A percentile compares a stretch with the other conserved stretches of the same genome.
Conservation (phyloP, 1,140 invertebrate species). For the Lamellibrachia luymesi region DNA sequence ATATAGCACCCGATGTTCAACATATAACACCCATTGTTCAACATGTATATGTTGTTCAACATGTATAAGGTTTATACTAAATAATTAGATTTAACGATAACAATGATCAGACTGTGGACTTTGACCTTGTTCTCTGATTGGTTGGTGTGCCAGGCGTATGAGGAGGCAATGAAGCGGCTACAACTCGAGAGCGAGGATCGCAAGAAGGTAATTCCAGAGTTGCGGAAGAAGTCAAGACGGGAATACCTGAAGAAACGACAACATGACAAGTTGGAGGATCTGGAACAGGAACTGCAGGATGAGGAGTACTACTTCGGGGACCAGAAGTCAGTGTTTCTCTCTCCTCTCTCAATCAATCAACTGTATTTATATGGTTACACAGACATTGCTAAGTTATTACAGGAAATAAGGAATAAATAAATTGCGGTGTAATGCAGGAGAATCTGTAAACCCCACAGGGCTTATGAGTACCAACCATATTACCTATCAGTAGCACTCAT, state of each 20-base stretch:
- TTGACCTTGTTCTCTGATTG: background rate
- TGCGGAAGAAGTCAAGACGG: conserved; percentile 86
- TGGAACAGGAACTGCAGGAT: conserved; percentile 92
- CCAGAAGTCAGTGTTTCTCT: conserved; percentile 66
- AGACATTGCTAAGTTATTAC: no score
- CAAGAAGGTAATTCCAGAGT: conserved; percentile 80
- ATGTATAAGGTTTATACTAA: no score
- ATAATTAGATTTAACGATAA: background rate
- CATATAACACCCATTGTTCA: no score
- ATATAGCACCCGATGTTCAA: no score
- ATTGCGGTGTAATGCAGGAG: no score
- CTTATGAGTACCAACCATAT: no score
- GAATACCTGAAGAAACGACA: conserved; percentile 95
- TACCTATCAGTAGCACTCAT: no score
- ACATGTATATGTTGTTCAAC: no score
- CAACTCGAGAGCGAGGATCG: conserved; percentile 74
- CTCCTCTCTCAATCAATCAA: background rate
- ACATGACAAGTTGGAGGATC: conserved; percentile 92
- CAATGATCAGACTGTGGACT: no score
- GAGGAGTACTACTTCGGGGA: conserved; percentile 95
- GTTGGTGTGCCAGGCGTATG: conserved; percentile 64
- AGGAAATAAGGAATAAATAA: no score
- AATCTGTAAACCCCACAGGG: no score
- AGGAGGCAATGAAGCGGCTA: conserved; percentile 88
- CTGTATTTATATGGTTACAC: no score